phyloP scores from a whole-genome alignment of 35 echinoderm and acorn worm genomes.

The Lytechinus variegatus region DNA sequence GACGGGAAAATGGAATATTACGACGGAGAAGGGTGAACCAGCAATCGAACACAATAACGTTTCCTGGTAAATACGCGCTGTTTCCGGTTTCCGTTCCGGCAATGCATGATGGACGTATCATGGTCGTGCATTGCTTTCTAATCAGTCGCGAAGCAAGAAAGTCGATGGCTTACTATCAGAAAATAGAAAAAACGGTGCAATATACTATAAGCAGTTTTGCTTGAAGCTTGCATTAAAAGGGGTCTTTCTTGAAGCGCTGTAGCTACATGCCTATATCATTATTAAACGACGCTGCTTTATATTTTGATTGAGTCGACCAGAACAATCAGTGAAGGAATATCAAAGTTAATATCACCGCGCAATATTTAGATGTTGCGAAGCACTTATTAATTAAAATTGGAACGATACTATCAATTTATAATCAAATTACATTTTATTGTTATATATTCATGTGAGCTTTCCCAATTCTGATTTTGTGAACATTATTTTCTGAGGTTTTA shows the following conservation, averaged over 20 bases:
- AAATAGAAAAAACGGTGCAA: neutral
- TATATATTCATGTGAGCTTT: neutral
- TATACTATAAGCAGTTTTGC: neutral
- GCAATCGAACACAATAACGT: constrained; percentile 26
- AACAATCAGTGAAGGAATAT: neutral
- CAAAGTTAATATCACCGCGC: neutral
- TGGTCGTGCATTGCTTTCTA: neutral
- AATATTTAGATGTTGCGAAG: neutral
- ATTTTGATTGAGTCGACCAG: neutral
- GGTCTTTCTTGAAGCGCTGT: neutral
- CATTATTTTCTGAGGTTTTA: neutral
- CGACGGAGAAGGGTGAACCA: constrained; percentile 9
- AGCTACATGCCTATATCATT: neutral
- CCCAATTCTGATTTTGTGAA: neutral
- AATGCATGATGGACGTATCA: constrained; percentile 33
- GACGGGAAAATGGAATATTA: neutral
- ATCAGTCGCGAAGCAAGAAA: neutral
- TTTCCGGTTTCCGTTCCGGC: constrained; percentile 25
- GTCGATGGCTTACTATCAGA: neutral
- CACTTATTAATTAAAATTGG: neutral
- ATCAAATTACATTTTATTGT: neutral
- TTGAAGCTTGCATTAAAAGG: neutral
- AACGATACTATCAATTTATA: neutral
- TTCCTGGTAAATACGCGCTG: constrained; percentile 21
- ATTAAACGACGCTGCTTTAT: neutral